Conservation (phyloP, 2,888 invertebrate species). For the Ceratothoa steindachneri region DNA sequence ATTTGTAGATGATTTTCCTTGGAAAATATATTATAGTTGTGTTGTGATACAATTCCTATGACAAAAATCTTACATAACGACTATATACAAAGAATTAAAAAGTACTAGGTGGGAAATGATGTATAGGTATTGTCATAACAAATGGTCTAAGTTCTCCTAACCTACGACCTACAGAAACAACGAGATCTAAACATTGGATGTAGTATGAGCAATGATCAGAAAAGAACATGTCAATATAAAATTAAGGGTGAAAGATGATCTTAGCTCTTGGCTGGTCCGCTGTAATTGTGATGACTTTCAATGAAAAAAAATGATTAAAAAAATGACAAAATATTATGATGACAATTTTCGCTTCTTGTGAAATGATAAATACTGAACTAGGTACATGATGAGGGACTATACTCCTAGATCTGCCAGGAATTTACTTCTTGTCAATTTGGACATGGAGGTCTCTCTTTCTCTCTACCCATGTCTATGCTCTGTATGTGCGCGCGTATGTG, state of each 20-base stretch:
- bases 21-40: too few relatives aligned
- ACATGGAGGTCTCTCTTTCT: conserved; percentile 27
- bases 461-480: too few relatives aligned
- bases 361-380: conserved; percentile 47
- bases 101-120: not conserved
- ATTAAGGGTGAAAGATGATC: not conserved
- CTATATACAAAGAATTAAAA: not conserved
- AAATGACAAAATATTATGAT: not conserved
- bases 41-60: too few relatives aligned
- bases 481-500: not conserved
- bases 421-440: conserved; percentile 29
- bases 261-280: not conserved
- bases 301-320: not conserved
- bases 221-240: not conserved
- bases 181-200: not conserved
- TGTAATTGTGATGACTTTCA: not conserved
- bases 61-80: not conserved
- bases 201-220: not conserved
- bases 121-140: not conserved
- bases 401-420: conserved; percentile 15
- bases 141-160: not conserved
- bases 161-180: not conserved
- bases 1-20: too few relatives aligned
- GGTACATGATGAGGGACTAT: conserved; percentile 44
- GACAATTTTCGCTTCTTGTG: not conserved